These are phyloP conservation scores for Tarsius wallacei DNA, from an alignment of 2,797 vertebrate species.

Conservation along the genomic window DNA sequence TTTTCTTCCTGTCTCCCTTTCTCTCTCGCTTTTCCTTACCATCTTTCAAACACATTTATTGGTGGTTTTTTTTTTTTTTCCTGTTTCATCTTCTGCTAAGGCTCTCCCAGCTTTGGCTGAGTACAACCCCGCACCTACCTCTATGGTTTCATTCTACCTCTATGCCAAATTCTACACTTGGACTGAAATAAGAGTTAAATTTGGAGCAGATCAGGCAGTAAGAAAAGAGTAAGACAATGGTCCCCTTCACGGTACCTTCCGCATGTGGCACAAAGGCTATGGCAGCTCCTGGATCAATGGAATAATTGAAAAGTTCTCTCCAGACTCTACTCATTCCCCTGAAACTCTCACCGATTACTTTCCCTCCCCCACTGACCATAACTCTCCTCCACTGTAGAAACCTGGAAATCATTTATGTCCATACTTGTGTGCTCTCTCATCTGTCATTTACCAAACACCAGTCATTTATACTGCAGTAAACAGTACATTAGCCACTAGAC, in stretches of 20 bases:
- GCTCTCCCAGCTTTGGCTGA: not conserved
- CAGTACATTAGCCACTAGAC: conserved; percentile 90
- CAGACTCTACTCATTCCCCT: not conserved
- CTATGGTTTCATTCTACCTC: not conserved
- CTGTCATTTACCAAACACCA: conserved; percentile 85
- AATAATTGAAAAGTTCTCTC: not conserved
- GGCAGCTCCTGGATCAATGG: not conserved
- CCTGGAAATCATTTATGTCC: conserved; percentile 75
- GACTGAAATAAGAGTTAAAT: not conserved
- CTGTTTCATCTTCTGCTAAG: not conserved
- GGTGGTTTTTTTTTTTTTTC: not conserved
- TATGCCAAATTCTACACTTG: not conserved
- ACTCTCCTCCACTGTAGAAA: conserved; percentile 27
- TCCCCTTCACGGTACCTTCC: not conserved
- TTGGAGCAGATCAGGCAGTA: not conserved
- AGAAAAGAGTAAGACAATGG: not conserved
- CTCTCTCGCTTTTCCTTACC: not conserved
- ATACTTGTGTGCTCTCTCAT: conserved; percentile 60
- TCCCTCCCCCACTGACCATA: not conserved
- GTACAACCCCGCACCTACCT: not conserved
- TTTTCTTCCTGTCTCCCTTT: not conserved
- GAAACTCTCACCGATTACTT: not conserved
- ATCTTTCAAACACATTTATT: not conserved
- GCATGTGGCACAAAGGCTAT: not conserved
- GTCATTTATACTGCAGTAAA: conserved; percentile 88